These are phyloP conservation scores for Diachasmimorpha longicaudata DNA, from an alignment of 1,140 invertebrate genomes.

Conservation along the genomic window DNA sequence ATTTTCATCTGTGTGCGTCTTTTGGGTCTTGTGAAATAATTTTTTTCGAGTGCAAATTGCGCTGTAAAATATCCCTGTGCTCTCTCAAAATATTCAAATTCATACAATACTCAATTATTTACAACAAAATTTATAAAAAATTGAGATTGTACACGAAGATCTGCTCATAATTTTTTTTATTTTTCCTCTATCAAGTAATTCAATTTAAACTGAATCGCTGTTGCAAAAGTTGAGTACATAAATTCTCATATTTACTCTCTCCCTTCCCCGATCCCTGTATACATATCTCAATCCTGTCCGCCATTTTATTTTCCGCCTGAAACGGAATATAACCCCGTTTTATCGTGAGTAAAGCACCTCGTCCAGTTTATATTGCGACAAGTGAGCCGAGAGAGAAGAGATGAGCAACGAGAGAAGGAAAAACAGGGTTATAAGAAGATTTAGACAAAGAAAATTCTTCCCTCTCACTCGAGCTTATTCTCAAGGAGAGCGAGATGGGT, in stretches of 20 bases:
- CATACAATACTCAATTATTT: too few relatives aligned
- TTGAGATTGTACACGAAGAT: too few relatives aligned
- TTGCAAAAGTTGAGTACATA: neutral
- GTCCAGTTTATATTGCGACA: constrained; percentile 12
- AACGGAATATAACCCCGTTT: constrained; percentile 11
- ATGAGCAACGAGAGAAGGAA: neutral
- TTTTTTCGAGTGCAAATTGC: too few relatives aligned
- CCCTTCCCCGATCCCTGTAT: neutral
- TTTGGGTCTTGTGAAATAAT: too few relatives aligned
- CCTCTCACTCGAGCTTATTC: neutral
- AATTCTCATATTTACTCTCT: neutral
- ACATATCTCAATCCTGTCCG: neutral
- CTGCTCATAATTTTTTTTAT: neutral
- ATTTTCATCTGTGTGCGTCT: too few relatives aligned
- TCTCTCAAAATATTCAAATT: too few relatives aligned
- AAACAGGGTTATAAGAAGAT: neutral
- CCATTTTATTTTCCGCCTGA: neutral
- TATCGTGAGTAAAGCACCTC: constrained; percentile 14
- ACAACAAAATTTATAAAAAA: too few relatives aligned
- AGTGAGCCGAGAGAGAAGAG: neutral
- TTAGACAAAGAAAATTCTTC: neutral
- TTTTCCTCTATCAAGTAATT: neutral
- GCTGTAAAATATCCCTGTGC: too few relatives aligned
- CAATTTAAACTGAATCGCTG: neutral
- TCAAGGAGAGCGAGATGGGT: neutral